Evolutionary conservation across 2,888 invertebrate species (phyloP), one percentile per base, ranked within the genome.

Genomic region (Lasioglossum villosulum): DNA sequence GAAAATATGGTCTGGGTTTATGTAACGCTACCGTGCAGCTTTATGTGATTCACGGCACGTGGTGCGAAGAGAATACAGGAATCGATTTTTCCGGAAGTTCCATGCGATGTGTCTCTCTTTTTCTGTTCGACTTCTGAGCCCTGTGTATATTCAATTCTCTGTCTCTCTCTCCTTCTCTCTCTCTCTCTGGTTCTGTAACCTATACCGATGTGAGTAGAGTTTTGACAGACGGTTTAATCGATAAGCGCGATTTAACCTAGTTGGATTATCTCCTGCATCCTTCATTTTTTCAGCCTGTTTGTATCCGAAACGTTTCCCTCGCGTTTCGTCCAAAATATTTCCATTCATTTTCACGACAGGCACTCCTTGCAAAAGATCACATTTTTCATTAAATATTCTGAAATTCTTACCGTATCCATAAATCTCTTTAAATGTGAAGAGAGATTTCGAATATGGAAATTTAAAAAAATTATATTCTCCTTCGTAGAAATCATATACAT

Each of bases 11-110:
- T 34, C 59, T 23, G 30, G 34, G 66, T 66, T 66, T 66, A 66
- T 34, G 66, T 66, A 66, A 66, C 34, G 66, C 4, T 34, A 66
- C 71, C 45, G 37, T 71, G 34, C 71, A 37, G 48, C 19, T 66
- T 75, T 68, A 75, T 30, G 66, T 42, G 45, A 56, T 27, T 27
- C 66, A 6, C 39, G 59, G 30, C 42, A 30, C 71, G 30, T 27
- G 66, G 3, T 48, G 48, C n/a, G 4, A 56, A 70, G 59, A 71
- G 48, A 73, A 70, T 2, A 45, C 37, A 14, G n/a, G 16, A 30
- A 78, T 82, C 78, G 76, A 79, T 82, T 76, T 42, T 52, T 74
- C 30, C 27, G 56, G 19, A 16, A n/a, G 37, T 37, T 37, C 66
- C 56, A 81, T 63, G 73, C 5, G 37, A n/a, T 52, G 23, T 56